Conservation (phyloP, 2,113 vertebrate genomes). For the Dipodomys stephensi region DNA sequence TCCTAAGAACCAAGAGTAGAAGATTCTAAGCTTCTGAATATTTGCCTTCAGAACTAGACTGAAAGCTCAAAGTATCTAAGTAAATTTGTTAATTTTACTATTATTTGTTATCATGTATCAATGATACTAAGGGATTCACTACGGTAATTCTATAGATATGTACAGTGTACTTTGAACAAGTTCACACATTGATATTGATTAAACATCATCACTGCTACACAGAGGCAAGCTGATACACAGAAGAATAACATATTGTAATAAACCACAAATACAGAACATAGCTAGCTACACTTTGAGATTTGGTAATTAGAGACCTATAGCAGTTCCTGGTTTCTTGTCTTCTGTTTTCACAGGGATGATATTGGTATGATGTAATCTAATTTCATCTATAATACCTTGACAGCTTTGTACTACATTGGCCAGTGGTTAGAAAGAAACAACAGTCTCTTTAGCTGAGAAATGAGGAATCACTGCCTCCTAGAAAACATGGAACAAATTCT, state of each 20-base stretch:
- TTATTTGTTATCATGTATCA: too few species aligned
- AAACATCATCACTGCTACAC: not conserved
- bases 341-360: not conserved
- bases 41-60: not conserved
- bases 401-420: not conserved
- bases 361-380: not conserved
- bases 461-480: not conserved
- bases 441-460: not conserved
- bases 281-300: not conserved
- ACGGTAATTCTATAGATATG: too few species aligned
- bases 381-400: not conserved
- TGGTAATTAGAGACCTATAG: not conserved
- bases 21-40: not conserved
- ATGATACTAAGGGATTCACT: too few species aligned
- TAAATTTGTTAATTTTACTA: not conserved
- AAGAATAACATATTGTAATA: not conserved
- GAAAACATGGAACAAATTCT: not conserved
- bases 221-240: not conserved
- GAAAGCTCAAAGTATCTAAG: slow-evolving; percentile 4
- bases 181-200: not conserved
- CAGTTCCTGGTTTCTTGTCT: not conserved
- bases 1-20: not conserved
- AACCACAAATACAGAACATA: slow-evolving; percentile 20
- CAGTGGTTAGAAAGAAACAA: not conserved
- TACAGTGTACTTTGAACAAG: too few species aligned